Percentiles rank a stretch among this genome's conserved stretches.
phyloP scores from a whole-genome alignment of 2,113 vertebrate species.

The Phalacrocorax pelagicus region DNA sequence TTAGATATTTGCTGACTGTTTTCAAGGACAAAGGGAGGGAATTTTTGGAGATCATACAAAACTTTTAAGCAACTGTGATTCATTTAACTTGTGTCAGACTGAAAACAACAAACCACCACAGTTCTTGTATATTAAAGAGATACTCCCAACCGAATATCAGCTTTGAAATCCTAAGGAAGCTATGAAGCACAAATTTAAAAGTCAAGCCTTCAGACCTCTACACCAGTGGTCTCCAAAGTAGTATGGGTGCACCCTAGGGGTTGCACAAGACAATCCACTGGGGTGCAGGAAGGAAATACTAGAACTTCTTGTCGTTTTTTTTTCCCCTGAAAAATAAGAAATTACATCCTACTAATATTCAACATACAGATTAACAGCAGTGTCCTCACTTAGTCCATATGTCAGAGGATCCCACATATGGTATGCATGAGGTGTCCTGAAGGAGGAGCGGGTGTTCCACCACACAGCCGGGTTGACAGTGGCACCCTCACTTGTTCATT shows the following conservation, averaged over 20 bases:
- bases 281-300: neutral
- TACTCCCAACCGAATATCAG: neutral
- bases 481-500: neutral
- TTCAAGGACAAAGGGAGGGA: neutral
- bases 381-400: neutral
- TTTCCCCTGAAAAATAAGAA: neutral
- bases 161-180: neutral
- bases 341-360: neutral
- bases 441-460: neutral
- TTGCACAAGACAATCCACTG: neutral
- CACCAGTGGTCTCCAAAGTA: neutral
- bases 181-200: neutral
- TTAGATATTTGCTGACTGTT: neutral
- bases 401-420: neutral
- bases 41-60: neutral
- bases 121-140: neutral
- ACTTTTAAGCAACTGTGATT: neutral
- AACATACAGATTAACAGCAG: neutral
- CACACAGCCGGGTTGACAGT: rapidly evolving
- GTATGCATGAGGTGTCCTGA: rapidly evolving
- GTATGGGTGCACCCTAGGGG: rapidly evolving
- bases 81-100: neutral
- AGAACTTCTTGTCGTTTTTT: neutral
- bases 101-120: neutral
- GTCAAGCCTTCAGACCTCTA: neutral